Conservation (phyloP, 2,797 vertebrate species). For the Tamandua tetradactyla region DNA sequence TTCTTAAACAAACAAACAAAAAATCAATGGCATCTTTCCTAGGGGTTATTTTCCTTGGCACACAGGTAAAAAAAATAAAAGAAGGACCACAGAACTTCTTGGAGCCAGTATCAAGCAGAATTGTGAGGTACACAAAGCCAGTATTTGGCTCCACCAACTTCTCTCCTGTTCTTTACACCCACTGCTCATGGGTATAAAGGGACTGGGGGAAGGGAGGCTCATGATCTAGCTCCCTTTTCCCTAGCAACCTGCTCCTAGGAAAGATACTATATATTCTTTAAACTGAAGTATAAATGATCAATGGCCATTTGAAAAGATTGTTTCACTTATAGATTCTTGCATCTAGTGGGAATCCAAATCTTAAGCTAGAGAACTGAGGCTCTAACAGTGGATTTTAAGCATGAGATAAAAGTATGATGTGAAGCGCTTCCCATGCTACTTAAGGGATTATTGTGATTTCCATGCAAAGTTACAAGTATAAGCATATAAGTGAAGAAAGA, state of each 20-base stretch:
- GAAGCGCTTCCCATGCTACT: background rate
- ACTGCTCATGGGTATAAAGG: fast-evolving
- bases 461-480: background rate
- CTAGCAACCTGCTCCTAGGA: background rate
- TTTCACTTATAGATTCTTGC: background rate
- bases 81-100: background rate
- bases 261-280: background rate
- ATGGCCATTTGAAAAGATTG: background rate
- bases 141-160: background rate
- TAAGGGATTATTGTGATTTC: background rate
- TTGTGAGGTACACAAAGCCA: background rate
- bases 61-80: background rate
- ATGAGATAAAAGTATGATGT: background rate
- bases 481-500: background rate
- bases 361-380: background rate
- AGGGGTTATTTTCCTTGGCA: background rate
- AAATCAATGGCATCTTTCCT: background rate
- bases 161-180: background rate
- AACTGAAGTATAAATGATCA: background rate
- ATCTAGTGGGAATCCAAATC: background rate
- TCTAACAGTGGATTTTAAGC: background rate
- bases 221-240: background rate
- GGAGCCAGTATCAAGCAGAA: background rate
- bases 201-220: background rate
- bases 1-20: no score